Percentiles rank a stretch among this genome's conserved stretches.
Evolutionary conservation across 2,113 vertebrate genomes (phyloP).

Genomic region (Cariama cristata): DNA sequence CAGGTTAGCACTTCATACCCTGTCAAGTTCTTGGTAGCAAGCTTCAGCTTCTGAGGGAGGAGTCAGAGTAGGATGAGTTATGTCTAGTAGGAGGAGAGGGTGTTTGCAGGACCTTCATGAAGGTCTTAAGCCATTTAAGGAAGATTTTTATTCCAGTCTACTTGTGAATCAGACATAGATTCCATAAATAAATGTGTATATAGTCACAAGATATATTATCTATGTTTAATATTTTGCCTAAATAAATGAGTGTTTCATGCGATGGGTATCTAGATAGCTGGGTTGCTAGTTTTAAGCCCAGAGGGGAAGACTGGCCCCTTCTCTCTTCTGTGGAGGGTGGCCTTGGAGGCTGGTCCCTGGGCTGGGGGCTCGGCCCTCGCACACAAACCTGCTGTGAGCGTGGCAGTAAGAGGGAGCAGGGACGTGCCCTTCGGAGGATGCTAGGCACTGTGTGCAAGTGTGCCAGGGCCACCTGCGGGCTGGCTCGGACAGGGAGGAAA

Average conservation of each 20-base stretch:
- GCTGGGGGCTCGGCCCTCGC: not conserved
- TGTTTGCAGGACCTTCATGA: not conserved
- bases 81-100: not conserved
- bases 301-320: not conserved
- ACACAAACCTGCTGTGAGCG: accelerated
- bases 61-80: not conserved
- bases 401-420: not conserved
- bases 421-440: accelerated
- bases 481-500: too few relatives aligned
- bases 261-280: not conserved
- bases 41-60: not conserved
- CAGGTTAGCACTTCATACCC: not conserved
- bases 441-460: accelerated
- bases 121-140: not conserved
- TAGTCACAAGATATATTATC: not conserved
- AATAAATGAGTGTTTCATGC: not conserved
- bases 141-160: not conserved
- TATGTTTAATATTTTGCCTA: not conserved
- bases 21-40: not conserved
- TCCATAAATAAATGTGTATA: not conserved
- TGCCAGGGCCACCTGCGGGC: not conserved
- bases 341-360: not conserved
- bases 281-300: not conserved
- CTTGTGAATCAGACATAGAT: not conserved
- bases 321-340: not conserved